Evolutionary conservation across 2,797 vertebrate genomes (phyloP), one percentile per base, ranked within the genome.

Genomic region (Holocentrus rufus): DNA sequence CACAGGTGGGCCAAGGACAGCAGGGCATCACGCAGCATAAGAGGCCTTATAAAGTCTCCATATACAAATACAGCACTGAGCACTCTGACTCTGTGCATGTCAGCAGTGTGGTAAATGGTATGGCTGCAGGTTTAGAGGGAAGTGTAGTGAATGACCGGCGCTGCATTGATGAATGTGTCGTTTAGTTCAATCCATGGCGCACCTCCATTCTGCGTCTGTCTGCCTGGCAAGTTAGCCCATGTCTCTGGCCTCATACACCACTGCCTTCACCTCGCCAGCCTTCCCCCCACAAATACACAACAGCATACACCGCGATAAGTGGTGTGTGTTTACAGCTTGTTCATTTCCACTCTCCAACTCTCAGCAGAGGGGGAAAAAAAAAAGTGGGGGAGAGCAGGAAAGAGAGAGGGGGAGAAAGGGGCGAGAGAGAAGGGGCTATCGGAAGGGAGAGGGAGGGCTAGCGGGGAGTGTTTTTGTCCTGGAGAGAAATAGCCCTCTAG

Each of bases 311-410:
- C 73, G 85, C 39, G 90, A 93, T 95, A 95, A 95, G 93, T 95
- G 93, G 93, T 92, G 92, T 94, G 93, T 95, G 93, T 95, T 94
- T 94, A 95, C 93, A 94, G 93, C 93, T 95, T 94, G 94, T 95
- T 94, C 93, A 93, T 95, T 95, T 94, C 94, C 94, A 94, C 94
- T 94, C 93, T 94, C 90, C 88, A 93, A 94, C 92, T 94, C 92
- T 94, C 93, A 89, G 91, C 92, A 90, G 90, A 91, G 90, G 88
- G n/a, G n/a, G n/a, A n/a, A n/a, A 91, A 92, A 92, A 88, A 92
- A 88, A 88, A 90, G 87, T 47, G 79, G 83, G 83, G 71, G 81
- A 88, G 86, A 92, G 87, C 81, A 80, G 79, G 87, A 79, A 49
- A 54, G 58, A 68, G 58, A 83, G 80, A 85, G 84, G 88, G 88